Evolutionary conservation across 2,888 invertebrate species (phyloP), one percentile per base, ranked within the genome.

Genomic region (Lithophane socia): DNA sequence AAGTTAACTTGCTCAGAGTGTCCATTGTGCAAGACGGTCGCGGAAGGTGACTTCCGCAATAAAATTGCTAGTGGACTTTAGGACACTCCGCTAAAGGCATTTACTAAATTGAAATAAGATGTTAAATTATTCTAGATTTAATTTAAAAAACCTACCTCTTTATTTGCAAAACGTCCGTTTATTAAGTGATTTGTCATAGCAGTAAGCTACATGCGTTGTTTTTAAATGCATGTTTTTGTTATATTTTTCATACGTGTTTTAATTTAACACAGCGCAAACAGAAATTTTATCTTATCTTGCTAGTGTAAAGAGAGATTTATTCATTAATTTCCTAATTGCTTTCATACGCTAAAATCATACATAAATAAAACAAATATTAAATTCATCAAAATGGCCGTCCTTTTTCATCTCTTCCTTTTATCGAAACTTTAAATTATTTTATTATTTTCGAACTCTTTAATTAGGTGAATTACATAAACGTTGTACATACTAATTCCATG

Each of bases 171-270:
- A 24, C 21, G 13, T 44, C 12, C 44, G 21, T 78, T 69, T 65
- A 73, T 73, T 79, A 52, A 66, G 3, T 61, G 3, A 78, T 71
- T 69, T n/a, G 65, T 79, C 71, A 54, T 37, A 72, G 60, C 58
- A 61, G 79, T 79, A 78, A 83, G 60, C 42, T 18, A 60, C 7
- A 75, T 61, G 70, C 8, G 12, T 21, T 60, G 52, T 49, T 29
- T 68, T 67, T 58, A 29, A 71, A 54, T 67, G n/a, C 37, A 58
- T 9, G 21, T 60, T 75, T 56, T 67, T 77, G 29, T 56, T 77
- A 29, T 42, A 77, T 54, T 24, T 77, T 29, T 77, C 54, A 2
- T 65, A 21, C 13, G 54, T 24, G 21, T 71, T 77, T 79, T 29
- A 16, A 37, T 77, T 79, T 29, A 16, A 37, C 37, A 56, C 21